Evolutionary conservation across 2,888 invertebrate genomes (phyloP), one percentile per base, ranked within the genome.

Genomic region (Melanchra persicariae): DNA sequence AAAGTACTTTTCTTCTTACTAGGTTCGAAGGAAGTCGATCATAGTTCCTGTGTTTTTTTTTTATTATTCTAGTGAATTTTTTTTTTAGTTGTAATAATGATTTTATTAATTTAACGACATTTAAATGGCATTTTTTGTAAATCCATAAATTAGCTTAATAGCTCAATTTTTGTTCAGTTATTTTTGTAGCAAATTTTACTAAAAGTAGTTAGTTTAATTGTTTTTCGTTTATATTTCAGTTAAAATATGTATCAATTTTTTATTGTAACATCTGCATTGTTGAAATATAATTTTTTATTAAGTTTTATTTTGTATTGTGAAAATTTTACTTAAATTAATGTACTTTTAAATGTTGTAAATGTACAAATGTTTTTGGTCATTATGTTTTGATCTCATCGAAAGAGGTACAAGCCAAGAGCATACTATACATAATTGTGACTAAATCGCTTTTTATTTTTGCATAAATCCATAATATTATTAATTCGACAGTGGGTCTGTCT

Each of bases 41-140:
- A 22, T 5, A 22, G 43, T 77, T 77, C 47, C 63, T 58, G 45
- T 74, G 60, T n/a, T 47, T 55, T 26, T 67, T n/a, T 47, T 55
- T 26, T 64, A 52, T n/a, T 58, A 37, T 47, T 75, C 34, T 43
- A 54, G 24, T 40, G 30, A 37, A 30, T 8, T 1, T 22, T 6
- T 8, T 34, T 30, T 74, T 17, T 15, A n/a, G 5, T 17, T 17
- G 5, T 17, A 12, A 17, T n/a, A 15, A 12, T 22, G 9, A 12
- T 26, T 26, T 15, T 17, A 15, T 22, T 54, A 30, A 15, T 34
- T n/a, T 15, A 52, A 12, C 5, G 10, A 47, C 22, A 12, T n/a
- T 43, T n/a, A 34, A 22, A 58, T 30, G 8, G 17, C 26, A 26
- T 49, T 19, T 24, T 51, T 15, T 6, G 8, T 30, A 15, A 2